phyloP scores from a whole-genome alignment of 2,113 vertebrate genomes.

The Pterocles gutturalis region DNA sequence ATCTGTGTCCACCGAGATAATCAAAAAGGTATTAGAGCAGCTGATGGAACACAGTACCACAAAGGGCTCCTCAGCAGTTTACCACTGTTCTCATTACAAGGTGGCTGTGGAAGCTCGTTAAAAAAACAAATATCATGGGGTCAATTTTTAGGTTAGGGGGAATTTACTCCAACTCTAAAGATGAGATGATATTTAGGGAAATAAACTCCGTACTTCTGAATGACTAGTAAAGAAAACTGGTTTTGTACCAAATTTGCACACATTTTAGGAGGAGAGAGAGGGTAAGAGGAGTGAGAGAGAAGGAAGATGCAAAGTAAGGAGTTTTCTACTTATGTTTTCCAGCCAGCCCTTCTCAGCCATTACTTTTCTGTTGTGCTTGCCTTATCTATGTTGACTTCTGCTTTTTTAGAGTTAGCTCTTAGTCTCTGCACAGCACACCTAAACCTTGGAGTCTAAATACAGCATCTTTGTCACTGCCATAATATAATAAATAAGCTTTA shows the following conservation, averaged over 20 bases:
- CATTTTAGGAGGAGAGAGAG: neutral
- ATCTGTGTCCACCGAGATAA: constrained; percentile 63
- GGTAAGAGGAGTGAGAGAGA: neutral
- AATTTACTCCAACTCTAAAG: neutral
- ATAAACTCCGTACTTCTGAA: neutral
- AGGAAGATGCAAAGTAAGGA: neutral
- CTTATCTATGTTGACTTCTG: neutral
- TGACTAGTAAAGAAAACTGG: neutral
- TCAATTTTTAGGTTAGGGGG: neutral
- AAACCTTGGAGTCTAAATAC: neutral
- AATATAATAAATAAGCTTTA: neutral
- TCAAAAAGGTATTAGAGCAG: constrained; percentile 74
- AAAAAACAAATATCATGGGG: neutral
- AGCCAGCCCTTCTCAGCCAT: neutral
- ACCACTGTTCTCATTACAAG: constrained; percentile 4
- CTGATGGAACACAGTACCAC: constrained; percentile 60
- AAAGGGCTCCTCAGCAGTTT: constrained; percentile 68
- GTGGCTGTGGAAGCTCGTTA: neutral
- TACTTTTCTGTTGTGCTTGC: neutral
- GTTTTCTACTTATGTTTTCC: neutral
- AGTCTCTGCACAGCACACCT: neutral
- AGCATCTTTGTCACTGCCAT: neutral
- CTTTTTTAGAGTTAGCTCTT: neutral
- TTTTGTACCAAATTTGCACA: neutral
- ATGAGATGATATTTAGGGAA: neutral